Evolutionary conservation across 1,140 invertebrate species (phyloP).

Genomic region (Samia ricini): DNA sequence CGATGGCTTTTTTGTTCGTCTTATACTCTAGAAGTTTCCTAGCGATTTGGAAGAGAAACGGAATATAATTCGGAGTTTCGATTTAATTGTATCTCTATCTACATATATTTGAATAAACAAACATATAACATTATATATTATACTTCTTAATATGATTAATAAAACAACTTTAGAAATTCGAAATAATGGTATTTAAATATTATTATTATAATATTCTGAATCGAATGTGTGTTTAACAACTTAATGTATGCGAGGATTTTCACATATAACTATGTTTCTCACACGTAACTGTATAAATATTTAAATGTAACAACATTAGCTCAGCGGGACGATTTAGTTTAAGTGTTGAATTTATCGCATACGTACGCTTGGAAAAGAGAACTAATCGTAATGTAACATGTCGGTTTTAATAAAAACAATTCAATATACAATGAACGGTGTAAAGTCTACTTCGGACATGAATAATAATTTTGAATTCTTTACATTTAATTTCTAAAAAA

Average conservation of each 20-base stretch:
- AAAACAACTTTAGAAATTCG: neutral
- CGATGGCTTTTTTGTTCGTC: too few relatives aligned
- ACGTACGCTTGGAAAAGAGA: conserved; percentile 12
- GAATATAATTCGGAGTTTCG: too few relatives aligned
- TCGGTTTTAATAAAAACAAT: neutral
- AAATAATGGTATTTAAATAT: neutral
- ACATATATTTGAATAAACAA: too few relatives aligned
- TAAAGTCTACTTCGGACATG: neutral
- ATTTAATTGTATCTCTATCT: too few relatives aligned
- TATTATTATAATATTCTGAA: neutral
- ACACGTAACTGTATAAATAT: conserved; percentile 12
- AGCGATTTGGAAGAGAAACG: too few relatives aligned
- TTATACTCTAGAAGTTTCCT: too few relatives aligned
- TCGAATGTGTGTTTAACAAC: neutral
- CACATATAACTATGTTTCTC: neutral
- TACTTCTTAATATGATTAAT: too few relatives aligned
- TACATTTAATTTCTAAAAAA: too few relatives aligned
- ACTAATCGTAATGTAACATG: conserved; percentile 10
- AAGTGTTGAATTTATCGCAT: conserved; percentile 27
- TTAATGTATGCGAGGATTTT: neutral
- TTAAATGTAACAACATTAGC: conserved; percentile 18
- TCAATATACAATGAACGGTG: neutral
- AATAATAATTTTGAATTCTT: neutral
- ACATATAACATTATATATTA: too few relatives aligned
- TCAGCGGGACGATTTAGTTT: conserved; percentile 16